phyloP scores from a whole-genome alignment of 2,797 vertebrate species.

The Jordanella pulchra region DNA sequence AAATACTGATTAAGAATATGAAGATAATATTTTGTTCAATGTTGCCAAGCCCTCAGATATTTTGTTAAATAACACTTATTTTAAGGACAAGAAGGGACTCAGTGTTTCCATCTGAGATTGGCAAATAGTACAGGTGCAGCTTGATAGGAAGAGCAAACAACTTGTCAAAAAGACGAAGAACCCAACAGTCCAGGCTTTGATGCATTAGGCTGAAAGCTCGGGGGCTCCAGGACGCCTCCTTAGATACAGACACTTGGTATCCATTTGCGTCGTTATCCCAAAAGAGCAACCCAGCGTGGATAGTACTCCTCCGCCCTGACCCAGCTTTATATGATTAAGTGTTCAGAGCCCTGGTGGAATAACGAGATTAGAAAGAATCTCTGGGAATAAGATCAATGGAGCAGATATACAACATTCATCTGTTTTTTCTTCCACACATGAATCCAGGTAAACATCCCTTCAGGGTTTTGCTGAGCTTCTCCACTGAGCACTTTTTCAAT shows the following conservation, averaged over 20 bases:
- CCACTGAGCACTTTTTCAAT: constrained; percentile 13
- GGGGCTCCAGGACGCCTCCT: constrained; percentile 60
- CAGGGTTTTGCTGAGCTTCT: constrained; percentile 32
- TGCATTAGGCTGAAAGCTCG: constrained; percentile 48
- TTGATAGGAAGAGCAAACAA: constrained; percentile 14
- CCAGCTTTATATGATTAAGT: constrained; percentile 73
- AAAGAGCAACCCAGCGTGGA: constrained; percentile 62
- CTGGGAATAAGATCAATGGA: constrained; percentile 60
- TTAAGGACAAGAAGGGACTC: not conserved
- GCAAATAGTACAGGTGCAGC: constrained; percentile 3
- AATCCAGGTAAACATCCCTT: constrained; percentile 46
- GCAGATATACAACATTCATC: constrained; percentile 60
- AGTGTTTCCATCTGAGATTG: constrained; percentile 5
- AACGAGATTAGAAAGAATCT: constrained; percentile 70
- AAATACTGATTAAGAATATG: too few relatives aligned
- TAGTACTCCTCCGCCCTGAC: constrained; percentile 47
- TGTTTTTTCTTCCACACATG: constrained; percentile 30
- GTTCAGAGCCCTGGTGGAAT: constrained; percentile 53
- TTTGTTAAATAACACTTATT: not conserved
- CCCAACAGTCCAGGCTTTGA: constrained; percentile 32
- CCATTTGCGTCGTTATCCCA: constrained; percentile 75
- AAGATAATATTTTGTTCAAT: too few relatives aligned
- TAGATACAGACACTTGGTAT: constrained; percentile 68
- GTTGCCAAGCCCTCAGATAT: not conserved
- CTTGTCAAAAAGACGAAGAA: constrained; percentile 14